A percentile compares a stretch with the other conserved stretches of the same genome.
Evolutionary conservation across 2,797 vertebrate genomes (phyloP).

Genomic region (Tauraco hartlaubi): DNA sequence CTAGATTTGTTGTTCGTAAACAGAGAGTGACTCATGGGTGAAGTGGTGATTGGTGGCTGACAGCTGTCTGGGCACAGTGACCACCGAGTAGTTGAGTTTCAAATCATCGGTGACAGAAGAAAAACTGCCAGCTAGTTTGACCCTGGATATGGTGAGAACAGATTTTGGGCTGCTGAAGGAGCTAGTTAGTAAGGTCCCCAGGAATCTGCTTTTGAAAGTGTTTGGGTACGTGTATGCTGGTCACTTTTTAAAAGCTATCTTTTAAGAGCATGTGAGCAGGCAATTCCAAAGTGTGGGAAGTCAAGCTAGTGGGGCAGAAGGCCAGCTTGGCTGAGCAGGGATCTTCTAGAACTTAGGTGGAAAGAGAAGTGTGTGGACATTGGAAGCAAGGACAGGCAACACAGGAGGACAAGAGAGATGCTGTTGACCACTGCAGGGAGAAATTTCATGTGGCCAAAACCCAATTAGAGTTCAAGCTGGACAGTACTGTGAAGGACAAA

Average conservation of each 20-base stretch:
- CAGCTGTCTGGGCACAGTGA: background rate
- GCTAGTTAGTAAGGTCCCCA: background rate
- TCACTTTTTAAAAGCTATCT: background rate
- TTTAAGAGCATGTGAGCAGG: background rate
- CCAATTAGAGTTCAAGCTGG: background rate
- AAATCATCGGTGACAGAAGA: fast-evolving
- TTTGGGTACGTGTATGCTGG: background rate
- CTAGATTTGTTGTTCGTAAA: background rate
- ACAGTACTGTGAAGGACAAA: background rate
- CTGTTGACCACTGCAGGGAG: fast-evolving
- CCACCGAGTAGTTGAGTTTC: background rate
- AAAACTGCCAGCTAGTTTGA: background rate
- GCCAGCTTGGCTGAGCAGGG: background rate
- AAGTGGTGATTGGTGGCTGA: no score
- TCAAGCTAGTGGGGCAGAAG: background rate
- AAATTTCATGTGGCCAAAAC: background rate
- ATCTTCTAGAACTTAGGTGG: background rate
- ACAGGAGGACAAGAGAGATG: background rate
- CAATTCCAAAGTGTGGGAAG: background rate
- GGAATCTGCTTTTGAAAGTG: background rate
- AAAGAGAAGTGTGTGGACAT: background rate
- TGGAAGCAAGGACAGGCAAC: background rate
- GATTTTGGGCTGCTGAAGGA: background rate
- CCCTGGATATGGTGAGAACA: fast-evolving
- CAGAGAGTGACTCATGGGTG: background rate